Percentiles rank a stretch among this genome's conserved stretches.
Conservation (phyloP, 2,113 vertebrate species). For the Piliocolobus tephrosceles region DNA sequence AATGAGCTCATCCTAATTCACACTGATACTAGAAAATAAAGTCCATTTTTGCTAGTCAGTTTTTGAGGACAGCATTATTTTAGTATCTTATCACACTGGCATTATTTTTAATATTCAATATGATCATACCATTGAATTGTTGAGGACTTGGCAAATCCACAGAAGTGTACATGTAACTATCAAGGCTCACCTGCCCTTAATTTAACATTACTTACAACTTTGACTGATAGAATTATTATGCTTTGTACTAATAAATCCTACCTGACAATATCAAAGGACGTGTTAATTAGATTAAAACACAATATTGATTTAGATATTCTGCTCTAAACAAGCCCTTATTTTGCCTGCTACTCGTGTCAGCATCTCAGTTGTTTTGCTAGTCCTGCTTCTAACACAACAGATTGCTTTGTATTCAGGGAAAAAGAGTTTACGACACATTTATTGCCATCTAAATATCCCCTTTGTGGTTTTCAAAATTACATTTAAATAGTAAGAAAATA, state of each 20-base stretch:
- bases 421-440: neutral
- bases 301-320: conserved; percentile 39
- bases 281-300: conserved; percentile 17
- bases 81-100: neutral
- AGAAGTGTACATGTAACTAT: conserved; percentile 21
- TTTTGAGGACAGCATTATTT: neutral
- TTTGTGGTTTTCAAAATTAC: conserved; percentile 49
- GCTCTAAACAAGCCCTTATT: conserved; percentile 17
- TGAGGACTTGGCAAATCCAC: neutral
- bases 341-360: conserved; percentile 4
- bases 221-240: conserved; percentile 23
- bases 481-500: conserved; percentile 58
- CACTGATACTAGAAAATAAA: neutral
- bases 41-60: neutral
- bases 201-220: conserved; percentile 30
- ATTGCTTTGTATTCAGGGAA: conserved; percentile 16
- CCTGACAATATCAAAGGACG: conserved; percentile 15
- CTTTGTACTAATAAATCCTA: neutral
- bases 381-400: conserved; percentile 30
- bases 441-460: conserved; percentile 41
- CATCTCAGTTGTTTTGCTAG: conserved; percentile 54
- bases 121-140: neutral
- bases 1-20: conserved; percentile 48
- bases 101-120: neutral
- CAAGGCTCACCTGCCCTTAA: neutral